Evolutionary conservation across 2,888 invertebrate genomes (phyloP), one percentile per base, ranked within the genome.

Genomic region (Chirona hameri): DNA sequence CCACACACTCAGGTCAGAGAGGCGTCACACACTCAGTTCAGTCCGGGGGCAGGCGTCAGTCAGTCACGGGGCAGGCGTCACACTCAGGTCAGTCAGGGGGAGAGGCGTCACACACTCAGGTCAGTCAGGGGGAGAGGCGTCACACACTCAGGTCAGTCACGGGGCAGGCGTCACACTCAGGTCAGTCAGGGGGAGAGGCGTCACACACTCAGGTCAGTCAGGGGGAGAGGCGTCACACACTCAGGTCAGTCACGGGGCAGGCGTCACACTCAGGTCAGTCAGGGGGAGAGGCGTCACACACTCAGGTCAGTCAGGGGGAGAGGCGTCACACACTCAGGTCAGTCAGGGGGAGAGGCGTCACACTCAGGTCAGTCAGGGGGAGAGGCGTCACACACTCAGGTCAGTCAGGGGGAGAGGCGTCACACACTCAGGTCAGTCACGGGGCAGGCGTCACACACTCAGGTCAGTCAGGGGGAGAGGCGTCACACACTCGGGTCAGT

Each of bases 141-240:
- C 24, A 18, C 55, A 12, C n/a, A 29, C 48, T 79, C 31, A 48
- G 5, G 27, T 15, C 9, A 15, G 39, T 29, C n/a, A 39, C 39
- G 7, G 39, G 39, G 39, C 39, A 39, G 39, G 2, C 39, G 7
- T 39, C 39, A 39, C 39, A 39, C 39, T 39, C 39, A 39, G 39
- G 39, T 39, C 39, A 39, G 39, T 80, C 12, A 80, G 29, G 29
- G 52, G 27, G 52, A 46, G 46, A 0, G 76, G 76, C 0, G 76
- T 76, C 76, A 76, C 76, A 24, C 46, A 76, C 76, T 76, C 76
- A 24, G 76, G 76, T 76, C 24, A 46, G 76, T 24, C 18, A 21
- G 60, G 2, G 21, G 60, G 10, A 52, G 52, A 7, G 52, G 52
- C 10, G 60, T 24, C 24, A 18, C 55, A 12, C n/a, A 29, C 48